Conservation (phyloP, 2,888 invertebrate species). For the Eupithecia vulgata region DNA sequence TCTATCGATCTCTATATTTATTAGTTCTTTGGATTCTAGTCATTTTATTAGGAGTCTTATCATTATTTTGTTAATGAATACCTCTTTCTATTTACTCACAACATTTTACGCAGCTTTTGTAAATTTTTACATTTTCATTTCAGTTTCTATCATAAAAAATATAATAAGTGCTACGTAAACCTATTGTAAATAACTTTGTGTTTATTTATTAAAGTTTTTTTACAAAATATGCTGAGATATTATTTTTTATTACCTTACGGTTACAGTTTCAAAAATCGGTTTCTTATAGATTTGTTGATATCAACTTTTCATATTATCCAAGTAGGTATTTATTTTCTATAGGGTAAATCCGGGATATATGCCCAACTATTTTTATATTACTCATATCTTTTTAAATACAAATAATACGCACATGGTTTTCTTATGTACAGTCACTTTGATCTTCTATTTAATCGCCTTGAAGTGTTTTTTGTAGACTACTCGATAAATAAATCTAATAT, state of each 20-base stretch:
- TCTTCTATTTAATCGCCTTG: no score
- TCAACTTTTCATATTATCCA: not conserved
- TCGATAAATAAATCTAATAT: no score
- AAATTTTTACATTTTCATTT: slow-evolving; percentile 25
- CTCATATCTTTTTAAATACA: no score
- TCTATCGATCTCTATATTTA: slow-evolving; percentile 16
- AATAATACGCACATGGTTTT: no score
- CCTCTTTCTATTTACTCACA: not conserved
- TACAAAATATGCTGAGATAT: slow-evolving; percentile 18
- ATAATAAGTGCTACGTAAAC: slow-evolving; percentile 77
- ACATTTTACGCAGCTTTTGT: slow-evolving; percentile 27
- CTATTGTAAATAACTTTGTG: slow-evolving; percentile 66
- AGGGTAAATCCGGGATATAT: no score
- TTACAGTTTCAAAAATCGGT: not conserved
- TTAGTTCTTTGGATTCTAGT: slow-evolving; percentile 49
- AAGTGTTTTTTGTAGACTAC: no score
- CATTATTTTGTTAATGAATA: not conserved
- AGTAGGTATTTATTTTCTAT: not conserved
- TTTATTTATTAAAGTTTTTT: slow-evolving; percentile 45
- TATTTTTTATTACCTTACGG: not conserved
- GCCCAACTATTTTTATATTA: no score
- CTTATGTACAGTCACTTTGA: no score
- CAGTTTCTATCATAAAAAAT: slow-evolving; percentile 57
- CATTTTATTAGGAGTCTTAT: slow-evolving; percentile 42
- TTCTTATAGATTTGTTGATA: not conserved